These are phyloP conservation scores for Poeciliopsis infans DNA, from an alignment of 2,797 vertebrate genomes.

Conservation along the genomic window DNA sequence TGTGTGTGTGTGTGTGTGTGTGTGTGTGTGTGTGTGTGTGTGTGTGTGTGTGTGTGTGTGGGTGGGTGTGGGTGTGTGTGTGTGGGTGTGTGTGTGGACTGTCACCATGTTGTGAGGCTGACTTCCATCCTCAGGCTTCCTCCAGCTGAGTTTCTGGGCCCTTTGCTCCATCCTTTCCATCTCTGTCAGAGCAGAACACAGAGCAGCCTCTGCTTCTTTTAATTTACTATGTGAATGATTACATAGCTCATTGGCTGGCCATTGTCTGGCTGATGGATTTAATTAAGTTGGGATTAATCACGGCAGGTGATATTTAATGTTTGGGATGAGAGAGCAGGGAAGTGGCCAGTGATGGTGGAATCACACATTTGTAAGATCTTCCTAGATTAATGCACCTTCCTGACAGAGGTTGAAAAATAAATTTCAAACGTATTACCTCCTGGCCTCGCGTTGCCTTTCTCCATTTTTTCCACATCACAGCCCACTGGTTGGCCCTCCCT, in stretches of 20 bases:
- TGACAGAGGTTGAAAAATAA: slow-evolving; percentile 81
- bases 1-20: no score
- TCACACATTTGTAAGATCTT: slow-evolving; percentile 54
- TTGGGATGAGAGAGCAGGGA: slow-evolving; percentile 80
- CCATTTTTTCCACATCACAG: slow-evolving; percentile 71
- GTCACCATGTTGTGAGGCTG: slow-evolving; percentile 27
- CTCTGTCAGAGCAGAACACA: slow-evolving; percentile 88
- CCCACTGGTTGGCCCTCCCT: slow-evolving; percentile 37
- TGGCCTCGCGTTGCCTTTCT: slow-evolving; percentile 67
- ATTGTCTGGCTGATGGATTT: slow-evolving; percentile 99
- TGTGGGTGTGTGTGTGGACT: slow-evolving; percentile 22
- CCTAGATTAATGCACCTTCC: slow-evolving; percentile 91
- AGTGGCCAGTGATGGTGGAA: slow-evolving; percentile 46
- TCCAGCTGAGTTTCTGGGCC: slow-evolving; percentile 73
- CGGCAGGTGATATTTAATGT: slow-evolving; percentile 97
- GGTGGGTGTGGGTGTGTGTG: no score
- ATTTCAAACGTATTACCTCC: slow-evolving; percentile 75
- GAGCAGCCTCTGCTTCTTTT: slow-evolving; percentile 84
- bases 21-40: no score
- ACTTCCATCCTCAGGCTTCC: slow-evolving; percentile 49
- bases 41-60: slow-evolving; percentile 6
- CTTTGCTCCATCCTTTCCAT: slow-evolving; percentile 84
- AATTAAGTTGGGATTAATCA: slow-evolving; percentile 99
- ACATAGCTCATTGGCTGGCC: slow-evolving; percentile 97
- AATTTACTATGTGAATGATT: slow-evolving; percentile 98